Base-by-base conservation (phyloP, 2,797 vertebrate species). In the Acestrorhynchus altus region DNA sequence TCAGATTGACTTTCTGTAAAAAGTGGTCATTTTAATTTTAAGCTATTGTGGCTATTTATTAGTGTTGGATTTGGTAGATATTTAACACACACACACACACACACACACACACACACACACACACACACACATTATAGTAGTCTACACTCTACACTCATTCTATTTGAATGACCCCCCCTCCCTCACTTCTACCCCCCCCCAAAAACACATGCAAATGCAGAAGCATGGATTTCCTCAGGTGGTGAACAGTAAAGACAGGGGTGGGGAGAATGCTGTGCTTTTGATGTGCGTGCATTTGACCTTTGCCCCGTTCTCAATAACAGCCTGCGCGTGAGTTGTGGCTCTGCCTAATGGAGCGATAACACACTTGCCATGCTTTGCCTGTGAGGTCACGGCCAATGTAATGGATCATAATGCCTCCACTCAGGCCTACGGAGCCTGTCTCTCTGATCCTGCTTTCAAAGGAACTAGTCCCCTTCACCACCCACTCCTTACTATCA, bases 391-490 rank as follows among this genome's bases (percentile, higher is more conserved):
- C 78, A 81, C 16, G 57, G 64, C n/a, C 24, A 67, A 67, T 59
- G 76, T 77, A 74, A 76, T 69, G 54, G 74, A 81, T 83, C 82
- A 68, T 81, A 71, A 69, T 66, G 59, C 57, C 66, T 69, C 63
- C 66, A 77, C 65, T 77, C 31, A 63, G 49, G 40, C 83, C 60
- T 57, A 74, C 46, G 74, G 76, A 79, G 71, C 44, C 74, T 47
- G 61, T 56, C 52, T 64, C 71, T 85, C 77, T 78, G 78, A 85
- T 83, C 82, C 68, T 60, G 28, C 60, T 77, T 81, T 85, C 79
- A 87, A 84, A 84, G 81, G 49, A 72, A 15, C 42, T 51, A 64
- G 57, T 22, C 68, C 72, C 60, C 63, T n/a, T 39, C 24, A 52
- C 39, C 74, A 78, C 81, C 77, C 42, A 2, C 2, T 18, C 72